Evolutionary conservation across 2,888 invertebrate genomes (phyloP), one percentile per base, ranked within the genome.

Genomic region (Ditula angustiorana): DNA sequence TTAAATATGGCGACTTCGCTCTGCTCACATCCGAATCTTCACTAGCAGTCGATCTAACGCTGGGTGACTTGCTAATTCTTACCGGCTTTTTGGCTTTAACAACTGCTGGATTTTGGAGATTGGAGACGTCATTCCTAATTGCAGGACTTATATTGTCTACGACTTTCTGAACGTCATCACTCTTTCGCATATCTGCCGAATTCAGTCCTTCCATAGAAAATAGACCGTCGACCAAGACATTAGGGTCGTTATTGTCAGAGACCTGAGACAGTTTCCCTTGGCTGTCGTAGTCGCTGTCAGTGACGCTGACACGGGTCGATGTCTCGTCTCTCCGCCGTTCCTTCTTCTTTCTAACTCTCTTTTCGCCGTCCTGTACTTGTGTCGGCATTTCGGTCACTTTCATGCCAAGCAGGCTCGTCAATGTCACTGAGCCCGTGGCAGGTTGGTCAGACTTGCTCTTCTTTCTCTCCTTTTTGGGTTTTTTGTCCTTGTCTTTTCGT

Each of bases 201-300:
- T 80, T 86, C 1, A 83, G 67, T 35, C 87, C 86, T n/a, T 87
- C 88, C 83, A 88, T 87, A 23, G 83, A 82, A 64, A 80, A 88
- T 11, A 85, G 68, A 19, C 86, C 86, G 61, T 90, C 91, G 53
- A 82, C 82, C 13, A 85, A 56, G 1, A 88, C 81, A 37, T 82
- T 75, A 2, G 76, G 68, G 19, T 82, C 82, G 61, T 75, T 80
- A 1, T 69, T 74, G 66, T 83, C 85, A 0, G 83, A 81, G 44
- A 46, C 24, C 2, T 59, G 64, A 4, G 85, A 85, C 1, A 77
- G 78, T 56, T 85, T 87, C n/a, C 79, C 82, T 77, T 86, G 88
- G 59, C 81, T 87, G 23, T 84, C 85, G 21, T 79, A 81, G 67
- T 85, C 85, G 63, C 81, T 86, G 46, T 84, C 83, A 46, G 75